Base-by-base conservation (phyloP, 2,113 vertebrate genomes). In the Ramphastos sulfuratus region DNA sequence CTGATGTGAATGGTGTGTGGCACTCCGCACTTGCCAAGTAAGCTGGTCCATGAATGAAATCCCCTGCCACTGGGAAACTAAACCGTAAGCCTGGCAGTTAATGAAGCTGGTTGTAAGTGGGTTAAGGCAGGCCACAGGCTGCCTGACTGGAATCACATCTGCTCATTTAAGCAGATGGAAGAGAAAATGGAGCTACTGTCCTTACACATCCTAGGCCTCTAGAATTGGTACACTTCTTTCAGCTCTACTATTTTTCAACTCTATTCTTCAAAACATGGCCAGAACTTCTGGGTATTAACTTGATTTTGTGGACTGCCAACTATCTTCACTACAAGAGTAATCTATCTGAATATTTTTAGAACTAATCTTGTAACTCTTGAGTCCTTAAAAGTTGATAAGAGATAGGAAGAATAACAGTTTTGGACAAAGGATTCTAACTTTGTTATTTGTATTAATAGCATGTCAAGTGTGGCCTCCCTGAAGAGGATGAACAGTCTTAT, bases 1-100 rank as follows among this genome's bases (percentile, higher is more conserved):
- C 1, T 6, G 9, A 0, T 39, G 81, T 7, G 44, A 56, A 25
- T 3, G 70, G 65, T 3, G 1, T 0, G 0, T 1, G 10, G 60
- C 23, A 39, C 33, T 28, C 69, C 4, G 37, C 19, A 4, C 46
- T 18, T 3, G 8, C 20, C 2, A 28, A n/a, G 56, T 52, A 44
- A 92, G 59, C 81, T 33, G 69, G 64, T 20, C 84, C 48, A 67
- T 18, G 80, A 79, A n/a, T 23, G 55, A 73, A 88, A 78, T 64
- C 84, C 39, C 82, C 33, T 14, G 27, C 46, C 55, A 9, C 78
- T 50, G 9, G 0, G n/a, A 64, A 79, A 80, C 37, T 55, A 55
- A 92, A 48, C 25, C 42, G 7, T 50, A 27, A 73, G 82, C 89
- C 65, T 30, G 77, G 75, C 79, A 58, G 52, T 69, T 83, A 72